A percentile compares a stretch with the other conserved stretches of the same genome.
Evolutionary conservation across 2,113 vertebrate genomes (phyloP).

Genomic region (Muntiacus muntjak): DNA sequence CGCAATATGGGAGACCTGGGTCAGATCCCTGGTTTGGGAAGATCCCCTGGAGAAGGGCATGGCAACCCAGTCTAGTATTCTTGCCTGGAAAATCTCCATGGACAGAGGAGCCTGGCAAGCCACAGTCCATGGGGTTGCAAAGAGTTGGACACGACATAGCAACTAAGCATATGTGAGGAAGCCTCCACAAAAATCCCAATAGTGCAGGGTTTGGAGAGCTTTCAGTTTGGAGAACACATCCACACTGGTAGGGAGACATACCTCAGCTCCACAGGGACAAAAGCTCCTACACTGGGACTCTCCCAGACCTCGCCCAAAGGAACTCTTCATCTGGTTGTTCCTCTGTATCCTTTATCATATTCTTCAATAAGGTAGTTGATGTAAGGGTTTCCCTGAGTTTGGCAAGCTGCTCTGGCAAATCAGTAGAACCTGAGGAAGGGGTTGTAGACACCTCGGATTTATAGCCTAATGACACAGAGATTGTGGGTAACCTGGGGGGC

Average conservation of each 20-base stretch:
- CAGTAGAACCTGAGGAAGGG: neutral
- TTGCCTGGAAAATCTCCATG: neutral
- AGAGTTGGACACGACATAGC: neutral
- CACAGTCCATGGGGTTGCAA: neutral
- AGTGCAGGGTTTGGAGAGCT: neutral
- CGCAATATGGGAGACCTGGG: neutral
- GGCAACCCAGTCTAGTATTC: neutral
- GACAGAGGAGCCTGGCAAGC: neutral
- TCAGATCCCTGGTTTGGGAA: neutral
- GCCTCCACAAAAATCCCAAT: neutral
- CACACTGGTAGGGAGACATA: neutral
- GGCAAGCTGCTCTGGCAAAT: neutral
- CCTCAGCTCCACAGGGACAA: neutral
- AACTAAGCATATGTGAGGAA: neutral
- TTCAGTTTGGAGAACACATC: neutral
- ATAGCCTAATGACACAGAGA: neutral
- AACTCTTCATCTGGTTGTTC: neutral
- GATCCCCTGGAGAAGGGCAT: neutral
- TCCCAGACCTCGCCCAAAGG: neutral
- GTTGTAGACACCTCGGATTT: neutral
- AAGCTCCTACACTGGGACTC: neutral
- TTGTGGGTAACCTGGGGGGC: neutral
- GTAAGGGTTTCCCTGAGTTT: neutral
- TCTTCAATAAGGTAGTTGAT: neutral
- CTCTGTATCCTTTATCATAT: neutral